phyloP scores from a whole-genome alignment of 2,113 vertebrate species.

The Empidonax traillii region DNA sequence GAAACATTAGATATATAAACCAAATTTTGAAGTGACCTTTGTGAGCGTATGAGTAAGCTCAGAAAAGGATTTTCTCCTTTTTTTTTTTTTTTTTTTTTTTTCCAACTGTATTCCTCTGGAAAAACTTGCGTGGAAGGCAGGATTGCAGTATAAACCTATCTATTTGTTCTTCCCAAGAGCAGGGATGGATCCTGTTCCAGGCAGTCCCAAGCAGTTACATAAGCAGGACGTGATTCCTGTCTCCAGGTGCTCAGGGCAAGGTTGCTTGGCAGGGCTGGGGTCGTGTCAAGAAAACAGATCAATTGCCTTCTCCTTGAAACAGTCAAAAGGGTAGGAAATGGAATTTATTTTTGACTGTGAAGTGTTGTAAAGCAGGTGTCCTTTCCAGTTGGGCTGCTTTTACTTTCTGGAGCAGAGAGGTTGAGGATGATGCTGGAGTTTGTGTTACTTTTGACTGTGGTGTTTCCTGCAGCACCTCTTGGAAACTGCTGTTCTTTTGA shows the following conservation, averaged over 20 bases:
- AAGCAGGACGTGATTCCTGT: neutral
- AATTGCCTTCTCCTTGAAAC: neutral
- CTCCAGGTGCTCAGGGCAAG: neutral
- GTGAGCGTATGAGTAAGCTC: neutral
- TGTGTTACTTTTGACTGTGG: conserved; percentile 7
- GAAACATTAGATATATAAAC: neutral
- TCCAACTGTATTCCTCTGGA: neutral
- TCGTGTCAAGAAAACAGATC: neutral
- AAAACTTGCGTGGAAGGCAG: neutral
- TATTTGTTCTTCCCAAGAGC: neutral
- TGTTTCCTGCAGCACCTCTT: neutral
- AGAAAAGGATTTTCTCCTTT: neutral
- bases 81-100: neutral
- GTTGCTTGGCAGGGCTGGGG: neutral
- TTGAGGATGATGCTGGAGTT: neutral
- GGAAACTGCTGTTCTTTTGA: conserved; percentile 39
- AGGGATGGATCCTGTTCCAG: neutral
- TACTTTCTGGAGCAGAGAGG: neutral
- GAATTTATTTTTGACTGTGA: neutral
- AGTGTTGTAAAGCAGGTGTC: neutral
- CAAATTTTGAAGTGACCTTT: neutral
- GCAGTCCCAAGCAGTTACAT: neutral
- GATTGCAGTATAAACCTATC: neutral
- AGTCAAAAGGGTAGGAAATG: neutral
- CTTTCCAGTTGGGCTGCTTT: neutral